Percentiles rank a stretch among this genome's conserved stretches.
phyloP scores from a whole-genome alignment of 2,888 invertebrate genomes.

The Erebia epiphron region DNA sequence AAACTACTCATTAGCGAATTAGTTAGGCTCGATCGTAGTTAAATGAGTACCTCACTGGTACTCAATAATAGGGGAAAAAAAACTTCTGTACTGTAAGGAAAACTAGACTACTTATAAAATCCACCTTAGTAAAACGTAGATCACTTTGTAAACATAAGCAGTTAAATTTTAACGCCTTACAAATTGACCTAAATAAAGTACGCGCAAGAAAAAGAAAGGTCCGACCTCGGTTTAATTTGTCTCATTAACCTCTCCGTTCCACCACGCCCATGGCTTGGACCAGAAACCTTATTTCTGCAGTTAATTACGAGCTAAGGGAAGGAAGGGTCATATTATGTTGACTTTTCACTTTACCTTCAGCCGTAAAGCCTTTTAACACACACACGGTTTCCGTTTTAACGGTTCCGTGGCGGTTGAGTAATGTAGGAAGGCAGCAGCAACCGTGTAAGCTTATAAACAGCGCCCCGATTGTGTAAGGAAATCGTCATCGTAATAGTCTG shows the following conservation, averaged over 20 bases:
- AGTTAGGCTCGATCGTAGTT: no score
- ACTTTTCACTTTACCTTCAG: neutral
- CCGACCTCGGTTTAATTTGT: conserved; percentile 21
- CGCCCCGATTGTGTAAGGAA: no score
- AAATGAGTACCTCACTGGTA: no score
- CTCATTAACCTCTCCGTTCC: conserved; percentile 23
- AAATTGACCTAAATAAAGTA: conserved; percentile 18
- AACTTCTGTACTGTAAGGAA: no score
- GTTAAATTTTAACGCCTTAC: conserved; percentile 18
- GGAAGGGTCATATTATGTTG: conserved; percentile 12
- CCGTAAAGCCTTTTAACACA: neutral
- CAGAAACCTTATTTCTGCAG: conserved; percentile 25
- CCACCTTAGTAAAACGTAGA: neutral
- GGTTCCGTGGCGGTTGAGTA: no score
- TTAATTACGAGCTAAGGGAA: neutral
- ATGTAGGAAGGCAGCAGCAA: no score
- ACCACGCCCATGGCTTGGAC: conserved; percentile 26
- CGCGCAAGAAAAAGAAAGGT: conserved; percentile 22
- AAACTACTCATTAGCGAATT: no score
- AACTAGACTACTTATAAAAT: no score
- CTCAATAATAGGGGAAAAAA: no score
- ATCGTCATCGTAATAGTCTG: no score
- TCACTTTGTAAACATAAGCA: conserved; percentile 1
- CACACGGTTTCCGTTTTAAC: neutral
- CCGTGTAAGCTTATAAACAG: no score